Percentiles rank a stretch among this genome's conserved stretches.
These are phyloP conservation scores for Hozukius guyotensis DNA, from an alignment of 2,797 vertebrate species.

Conservation along the genomic window DNA sequence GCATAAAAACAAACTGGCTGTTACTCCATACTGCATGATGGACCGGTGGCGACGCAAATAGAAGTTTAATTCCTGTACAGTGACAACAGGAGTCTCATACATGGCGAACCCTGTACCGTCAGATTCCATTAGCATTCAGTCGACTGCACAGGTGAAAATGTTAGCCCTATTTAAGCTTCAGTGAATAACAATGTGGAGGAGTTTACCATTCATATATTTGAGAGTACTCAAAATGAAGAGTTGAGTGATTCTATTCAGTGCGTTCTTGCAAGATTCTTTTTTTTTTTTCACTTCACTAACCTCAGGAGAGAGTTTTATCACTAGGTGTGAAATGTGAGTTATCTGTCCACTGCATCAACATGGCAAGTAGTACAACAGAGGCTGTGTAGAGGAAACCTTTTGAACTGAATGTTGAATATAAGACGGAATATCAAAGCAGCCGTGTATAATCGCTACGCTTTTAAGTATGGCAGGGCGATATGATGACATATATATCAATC, in stretches of 20 bases:
- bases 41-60: not conserved
- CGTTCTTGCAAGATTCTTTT: not conserved
- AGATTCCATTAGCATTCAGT: conserved; percentile 39
- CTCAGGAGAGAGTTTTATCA: not conserved
- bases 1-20: not conserved
- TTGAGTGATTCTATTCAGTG: conserved; percentile 20
- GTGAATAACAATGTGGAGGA: not conserved
- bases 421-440: not conserved
- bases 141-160: conserved; percentile 30
- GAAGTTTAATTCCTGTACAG: not conserved
- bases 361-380: not conserved
- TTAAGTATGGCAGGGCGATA: not conserved
- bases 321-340: conserved; percentile 1
- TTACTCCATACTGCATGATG: not conserved
- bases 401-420: conserved; percentile 13
- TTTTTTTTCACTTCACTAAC: not conserved
- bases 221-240: conserved; percentile 36
- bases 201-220: conserved; percentile 29
- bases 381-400: conserved; percentile 6
- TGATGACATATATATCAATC: too few species aligned
- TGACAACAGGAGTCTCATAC: conserved; percentile 4
- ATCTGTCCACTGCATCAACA: conserved; percentile 25
- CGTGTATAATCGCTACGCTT: not conserved
- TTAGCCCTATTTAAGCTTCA: conserved; percentile 23
- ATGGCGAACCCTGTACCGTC: conserved; percentile 39